These are phyloP conservation scores for Sitobion miscanthi DNA, from an alignment of 1,140 invertebrate genomes.

Conservation along the genomic window DNA sequence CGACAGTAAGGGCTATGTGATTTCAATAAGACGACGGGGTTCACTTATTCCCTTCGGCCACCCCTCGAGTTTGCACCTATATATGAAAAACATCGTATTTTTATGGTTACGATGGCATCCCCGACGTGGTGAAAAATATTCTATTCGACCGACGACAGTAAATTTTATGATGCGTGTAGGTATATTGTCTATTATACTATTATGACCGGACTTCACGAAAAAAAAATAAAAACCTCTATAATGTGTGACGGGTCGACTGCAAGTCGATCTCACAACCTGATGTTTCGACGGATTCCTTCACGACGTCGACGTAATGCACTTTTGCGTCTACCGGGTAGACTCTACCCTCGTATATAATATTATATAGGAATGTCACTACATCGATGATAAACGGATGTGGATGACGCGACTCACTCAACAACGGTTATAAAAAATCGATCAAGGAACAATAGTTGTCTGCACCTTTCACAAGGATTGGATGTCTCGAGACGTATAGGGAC, in stretches of 20 bases:
- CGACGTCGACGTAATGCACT: neutral
- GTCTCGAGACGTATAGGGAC: too few relatives aligned
- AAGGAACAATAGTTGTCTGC: neutral
- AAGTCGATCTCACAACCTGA: neutral
- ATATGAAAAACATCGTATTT: neutral
- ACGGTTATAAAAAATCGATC: neutral
- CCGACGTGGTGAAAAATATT: neutral
- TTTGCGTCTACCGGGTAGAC: too few relatives aligned
- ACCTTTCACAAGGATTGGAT: too few relatives aligned
- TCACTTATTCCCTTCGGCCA: neutral
- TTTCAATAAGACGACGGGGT: neutral
- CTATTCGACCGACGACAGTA: neutral
- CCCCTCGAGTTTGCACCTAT: neutral
- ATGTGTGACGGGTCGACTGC: neutral
- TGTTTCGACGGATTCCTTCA: neutral
- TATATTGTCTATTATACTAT: neutral
- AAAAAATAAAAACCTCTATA: neutral
- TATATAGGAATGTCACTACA: neutral
- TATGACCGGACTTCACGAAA: neutral
- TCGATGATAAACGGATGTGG: neutral
- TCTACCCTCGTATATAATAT: too few relatives aligned
- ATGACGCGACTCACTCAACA: neutral
- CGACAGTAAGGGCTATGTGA: neutral
- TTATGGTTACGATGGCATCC: neutral
- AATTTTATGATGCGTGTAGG: neutral